phyloP scores from a whole-genome alignment of 2,888 invertebrate species.

The Rhagonycha fulva region DNA sequence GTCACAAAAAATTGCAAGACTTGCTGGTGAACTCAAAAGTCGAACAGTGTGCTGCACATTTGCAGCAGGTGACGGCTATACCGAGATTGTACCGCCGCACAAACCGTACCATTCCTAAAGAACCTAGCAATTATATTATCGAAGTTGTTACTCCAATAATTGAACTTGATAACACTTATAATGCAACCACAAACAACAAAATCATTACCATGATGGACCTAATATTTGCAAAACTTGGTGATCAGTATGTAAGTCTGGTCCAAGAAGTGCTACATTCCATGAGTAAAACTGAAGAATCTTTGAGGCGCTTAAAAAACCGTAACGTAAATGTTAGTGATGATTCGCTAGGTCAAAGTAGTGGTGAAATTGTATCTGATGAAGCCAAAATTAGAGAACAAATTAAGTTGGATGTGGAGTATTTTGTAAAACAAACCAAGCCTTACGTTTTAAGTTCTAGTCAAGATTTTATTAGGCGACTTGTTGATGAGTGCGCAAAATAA shows the following conservation, averaged over 20 bases:
- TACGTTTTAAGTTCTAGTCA: conserved; percentile 1
- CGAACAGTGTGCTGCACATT: conserved; percentile 60
- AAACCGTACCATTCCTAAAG: conserved; percentile 83
- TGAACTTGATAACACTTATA: conserved; percentile 62
- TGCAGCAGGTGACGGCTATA: conserved; percentile 88
- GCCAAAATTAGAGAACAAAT: conserved; percentile 93
- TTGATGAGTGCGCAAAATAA: conserved; percentile 3
- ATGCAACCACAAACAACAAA: conserved; percentile 49
- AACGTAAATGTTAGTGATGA: conserved; percentile 44
- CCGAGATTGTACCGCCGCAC: conserved; percentile 92
- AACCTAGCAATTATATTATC: conserved; percentile 73
- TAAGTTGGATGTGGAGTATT: conserved; percentile 81
- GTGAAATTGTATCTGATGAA: conserved; percentile 70
- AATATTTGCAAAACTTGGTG: conserved; percentile 55
- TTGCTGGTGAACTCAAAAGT: conserved; percentile 43
- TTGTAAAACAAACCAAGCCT: conserved; percentile 58
- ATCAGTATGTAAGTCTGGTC: conserved; percentile 68
- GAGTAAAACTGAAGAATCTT: conserved; percentile 92
- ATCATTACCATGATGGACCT: conserved; percentile 53
- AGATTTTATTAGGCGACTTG: neutral
- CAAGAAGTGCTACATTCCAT: conserved; percentile 90
- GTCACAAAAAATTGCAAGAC: conserved; percentile 38
- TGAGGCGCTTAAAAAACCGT: conserved; percentile 77
- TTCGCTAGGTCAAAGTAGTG: conserved; percentile 62
- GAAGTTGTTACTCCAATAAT: conserved; percentile 56